phyloP scores from a whole-genome alignment of 2,888 invertebrate species.

The Melanostoma mellinum region DNA sequence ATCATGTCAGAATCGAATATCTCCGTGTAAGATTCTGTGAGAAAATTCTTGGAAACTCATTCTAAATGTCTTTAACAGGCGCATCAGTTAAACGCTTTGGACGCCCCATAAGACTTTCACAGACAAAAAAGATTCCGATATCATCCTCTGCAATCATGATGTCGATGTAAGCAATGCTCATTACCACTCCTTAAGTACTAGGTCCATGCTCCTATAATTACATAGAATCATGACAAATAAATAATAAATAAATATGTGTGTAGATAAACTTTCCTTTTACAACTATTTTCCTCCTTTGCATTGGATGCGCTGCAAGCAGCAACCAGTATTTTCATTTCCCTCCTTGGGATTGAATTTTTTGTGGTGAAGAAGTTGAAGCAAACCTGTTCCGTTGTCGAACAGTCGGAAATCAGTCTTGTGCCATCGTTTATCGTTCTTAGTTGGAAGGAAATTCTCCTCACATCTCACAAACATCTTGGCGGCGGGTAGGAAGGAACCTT shows the following conservation, averaged over 20 bases:
- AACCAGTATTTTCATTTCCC: conserved; percentile 6
- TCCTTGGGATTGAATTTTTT: background rate
- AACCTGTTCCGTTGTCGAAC: conserved; percentile 33
- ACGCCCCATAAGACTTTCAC: background rate
- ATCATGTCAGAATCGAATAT: conserved; percentile 28
- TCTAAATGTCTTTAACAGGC: background rate
- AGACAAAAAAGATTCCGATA: background rate
- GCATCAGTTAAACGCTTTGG: background rate
- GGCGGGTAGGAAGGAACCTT: too few species aligned
- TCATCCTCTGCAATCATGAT: conserved; percentile 21
- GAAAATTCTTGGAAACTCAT: conserved; percentile 21
- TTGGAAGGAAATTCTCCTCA: conserved; percentile 18
- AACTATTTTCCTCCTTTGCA: conserved; percentile 14
- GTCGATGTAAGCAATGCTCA: conserved; percentile 46
- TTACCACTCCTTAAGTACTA: conserved; percentile 56
- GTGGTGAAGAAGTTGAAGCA: background rate
- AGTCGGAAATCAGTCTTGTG: conserved; percentile 37
- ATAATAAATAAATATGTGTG: conserved; percentile 34
- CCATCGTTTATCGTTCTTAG: conserved; percentile 44
- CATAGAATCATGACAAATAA: conserved; percentile 59
- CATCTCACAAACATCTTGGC: background rate
- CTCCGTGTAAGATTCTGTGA: background rate
- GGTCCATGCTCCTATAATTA: conserved; percentile 34
- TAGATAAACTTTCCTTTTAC: conserved; percentile 40
- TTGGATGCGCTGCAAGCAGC: too few species aligned